Percentiles rank a stretch among this genome's conserved stretches.
These are phyloP conservation scores for Diadema setosum DNA, from an alignment of 35 echinoderm and acorn worm species.

Conservation along the genomic window DNA sequence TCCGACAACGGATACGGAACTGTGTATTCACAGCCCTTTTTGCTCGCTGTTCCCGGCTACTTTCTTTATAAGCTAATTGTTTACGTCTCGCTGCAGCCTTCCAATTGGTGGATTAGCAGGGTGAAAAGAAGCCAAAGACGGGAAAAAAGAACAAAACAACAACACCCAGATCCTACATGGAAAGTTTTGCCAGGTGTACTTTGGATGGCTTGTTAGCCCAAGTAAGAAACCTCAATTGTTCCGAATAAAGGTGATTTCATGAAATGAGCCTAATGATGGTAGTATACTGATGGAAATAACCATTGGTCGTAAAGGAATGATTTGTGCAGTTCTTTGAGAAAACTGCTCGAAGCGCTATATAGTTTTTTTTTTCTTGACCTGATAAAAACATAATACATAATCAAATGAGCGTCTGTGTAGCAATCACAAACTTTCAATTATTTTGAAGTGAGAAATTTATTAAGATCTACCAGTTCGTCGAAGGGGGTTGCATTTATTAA, in stretches of 20 bases:
- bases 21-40: constrained; percentile 1
- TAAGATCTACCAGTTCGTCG: no score
- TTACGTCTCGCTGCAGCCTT: background rate
- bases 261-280: no score
- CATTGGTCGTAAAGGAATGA: no score
- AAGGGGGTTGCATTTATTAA: no score
- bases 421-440: no score
- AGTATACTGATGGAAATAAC: no score
- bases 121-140: background rate
- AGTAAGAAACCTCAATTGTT: background rate
- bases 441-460: no score
- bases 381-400: no score
- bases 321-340: no score
- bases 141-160: background rate
- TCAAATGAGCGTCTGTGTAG: no score
- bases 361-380: no score
- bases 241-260: background rate
- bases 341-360: no score
- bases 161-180: background rate
- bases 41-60: background rate
- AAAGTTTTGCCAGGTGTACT: constrained; percentile 27
- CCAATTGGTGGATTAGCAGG: background rate
- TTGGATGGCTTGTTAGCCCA: background rate
- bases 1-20: background rate
- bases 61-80: constrained; percentile 20